Conservation (phyloP, 2,113 vertebrate species). For the Pelodiscus sinensis region DNA sequence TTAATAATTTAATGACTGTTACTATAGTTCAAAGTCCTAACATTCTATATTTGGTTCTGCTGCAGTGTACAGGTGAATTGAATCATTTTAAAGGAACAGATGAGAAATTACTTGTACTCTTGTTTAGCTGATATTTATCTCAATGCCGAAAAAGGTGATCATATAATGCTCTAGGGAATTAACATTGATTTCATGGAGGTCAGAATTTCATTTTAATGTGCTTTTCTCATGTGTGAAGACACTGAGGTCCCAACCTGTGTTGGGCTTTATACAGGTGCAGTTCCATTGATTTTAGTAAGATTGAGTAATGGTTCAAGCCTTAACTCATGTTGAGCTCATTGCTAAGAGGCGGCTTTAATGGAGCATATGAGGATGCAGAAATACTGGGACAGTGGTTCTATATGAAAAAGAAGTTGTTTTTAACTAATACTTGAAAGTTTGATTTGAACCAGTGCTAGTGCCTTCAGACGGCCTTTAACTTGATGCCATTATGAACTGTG, state of each 20-base stretch:
- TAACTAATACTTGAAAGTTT: background rate
- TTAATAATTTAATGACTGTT: conserved; percentile 58
- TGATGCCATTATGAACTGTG: background rate
- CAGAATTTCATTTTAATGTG: background rate
- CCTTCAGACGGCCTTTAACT: background rate
- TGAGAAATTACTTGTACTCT: background rate
- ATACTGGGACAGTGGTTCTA: background rate
- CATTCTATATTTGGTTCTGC: conserved; percentile 16
- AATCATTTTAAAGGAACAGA: conserved; percentile 8
- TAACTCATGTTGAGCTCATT: background rate
- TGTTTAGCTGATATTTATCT: conserved; percentile 8
- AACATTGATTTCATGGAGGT: background rate
- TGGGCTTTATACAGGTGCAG: background rate
- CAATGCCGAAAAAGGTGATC: background rate
- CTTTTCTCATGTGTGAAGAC: background rate
- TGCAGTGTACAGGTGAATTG: conserved; percentile 18
- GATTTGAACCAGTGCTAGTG: background rate
- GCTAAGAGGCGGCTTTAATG: background rate
- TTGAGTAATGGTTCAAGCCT: background rate
- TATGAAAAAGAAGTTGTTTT: background rate
- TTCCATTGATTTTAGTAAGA: background rate
- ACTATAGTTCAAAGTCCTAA: conserved; percentile 30
- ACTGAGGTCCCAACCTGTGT: background rate
- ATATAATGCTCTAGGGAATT: background rate
- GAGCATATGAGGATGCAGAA: background rate